These are phyloP conservation scores for Odocoileus virginianus DNA, from an alignment of 2,113 vertebrate species.

Conservation along the genomic window DNA sequence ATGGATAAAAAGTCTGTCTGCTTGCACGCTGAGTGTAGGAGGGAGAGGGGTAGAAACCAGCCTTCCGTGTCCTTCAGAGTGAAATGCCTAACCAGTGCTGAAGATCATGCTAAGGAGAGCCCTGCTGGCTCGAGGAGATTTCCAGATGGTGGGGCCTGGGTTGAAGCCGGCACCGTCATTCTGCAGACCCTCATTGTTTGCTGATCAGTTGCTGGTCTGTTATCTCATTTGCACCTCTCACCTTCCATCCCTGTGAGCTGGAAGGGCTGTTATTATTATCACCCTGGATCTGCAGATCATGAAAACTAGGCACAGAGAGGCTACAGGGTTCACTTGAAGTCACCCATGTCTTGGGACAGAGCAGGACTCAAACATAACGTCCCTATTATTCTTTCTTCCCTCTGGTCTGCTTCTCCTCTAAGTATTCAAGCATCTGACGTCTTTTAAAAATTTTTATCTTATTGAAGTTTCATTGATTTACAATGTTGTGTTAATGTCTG, in stretches of 20 bases:
- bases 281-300: background rate
- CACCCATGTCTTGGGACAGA: background rate
- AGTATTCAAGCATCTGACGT: background rate
- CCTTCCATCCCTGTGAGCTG: background rate
- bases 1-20: constrained; percentile 35
- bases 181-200: background rate
- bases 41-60: background rate
- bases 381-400: background rate
- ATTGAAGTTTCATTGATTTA: background rate
- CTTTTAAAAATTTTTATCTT: background rate
- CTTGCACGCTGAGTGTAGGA: background rate
- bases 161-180: background rate
- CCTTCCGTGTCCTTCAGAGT: background rate
- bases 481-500: background rate
- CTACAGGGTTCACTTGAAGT: background rate
- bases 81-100: background rate
- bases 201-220: background rate
- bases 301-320: background rate
- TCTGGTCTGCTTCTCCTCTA: background rate
- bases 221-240: background rate
- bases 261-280: background rate
- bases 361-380: accelerated
- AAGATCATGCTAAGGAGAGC: background rate
- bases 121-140: background rate
- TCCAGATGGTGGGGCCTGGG: background rate